These are phyloP conservation scores for Paradoxurus hermaphroditus DNA, from an alignment of 2,113 vertebrate genomes.

Conservation along the genomic window DNA sequence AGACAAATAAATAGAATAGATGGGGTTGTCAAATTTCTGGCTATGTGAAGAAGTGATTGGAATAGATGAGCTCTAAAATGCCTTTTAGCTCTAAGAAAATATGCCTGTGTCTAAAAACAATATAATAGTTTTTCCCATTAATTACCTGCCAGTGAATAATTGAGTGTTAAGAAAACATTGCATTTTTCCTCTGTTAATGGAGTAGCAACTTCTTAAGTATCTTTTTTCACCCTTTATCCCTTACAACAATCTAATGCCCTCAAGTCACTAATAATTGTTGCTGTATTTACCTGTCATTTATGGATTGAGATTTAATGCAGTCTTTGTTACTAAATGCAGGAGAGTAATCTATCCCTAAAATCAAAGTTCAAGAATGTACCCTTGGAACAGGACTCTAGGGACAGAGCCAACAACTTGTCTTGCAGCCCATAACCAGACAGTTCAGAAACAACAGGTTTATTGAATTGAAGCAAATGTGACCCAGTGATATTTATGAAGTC, in stretches of 20 bases:
- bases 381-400: slow-evolving; percentile 65
- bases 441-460: slow-evolving; percentile 64
- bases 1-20: slow-evolving; percentile 58
- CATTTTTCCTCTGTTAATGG: slow-evolving; percentile 1
- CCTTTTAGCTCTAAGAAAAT: slow-evolving; percentile 39
- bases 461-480: slow-evolving; percentile 69
- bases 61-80: slow-evolving; percentile 3
- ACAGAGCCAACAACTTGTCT: slow-evolving; percentile 53
- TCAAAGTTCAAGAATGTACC: slow-evolving; percentile 66
- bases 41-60: slow-evolving; percentile 17
- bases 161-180: slow-evolving; percentile 16
- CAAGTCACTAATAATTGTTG: slow-evolving; percentile 49
- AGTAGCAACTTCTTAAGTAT: not conserved
- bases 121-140: slow-evolving; percentile 14
- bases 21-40: slow-evolving; percentile 38
- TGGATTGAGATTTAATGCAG: slow-evolving; percentile 46
- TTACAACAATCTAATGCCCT: slow-evolving; percentile 44
- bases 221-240: not conserved
- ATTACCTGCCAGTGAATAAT: slow-evolving; percentile 16
- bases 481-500: slow-evolving; percentile 69
- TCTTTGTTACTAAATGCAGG: slow-evolving; percentile 66
- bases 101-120: not conserved
- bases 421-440: slow-evolving; percentile 45
- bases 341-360: slow-evolving; percentile 68
- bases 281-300: slow-evolving; percentile 54